Base-by-base conservation (phyloP, 2,113 vertebrate genomes). In the Aix galericulata region DNA sequence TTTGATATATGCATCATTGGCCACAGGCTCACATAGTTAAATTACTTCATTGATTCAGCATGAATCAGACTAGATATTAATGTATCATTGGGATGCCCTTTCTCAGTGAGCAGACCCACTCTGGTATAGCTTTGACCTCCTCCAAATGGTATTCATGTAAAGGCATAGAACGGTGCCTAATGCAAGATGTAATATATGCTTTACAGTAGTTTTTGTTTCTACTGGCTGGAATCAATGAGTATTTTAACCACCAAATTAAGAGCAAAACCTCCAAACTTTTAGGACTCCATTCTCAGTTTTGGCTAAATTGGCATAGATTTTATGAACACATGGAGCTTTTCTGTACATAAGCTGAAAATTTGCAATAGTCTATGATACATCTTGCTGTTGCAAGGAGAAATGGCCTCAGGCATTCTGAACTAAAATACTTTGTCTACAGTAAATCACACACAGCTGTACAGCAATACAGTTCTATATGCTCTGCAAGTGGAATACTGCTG, bases 11-110 rank as follows among this genome's bases (percentile, higher is more conserved):
- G 59, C 66, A 89, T 97, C 86, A 86, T 78, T 95, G 42, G 66
- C 76, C 9, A 15, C 62, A 52, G 63, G 72, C 50, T 97, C 44
- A 96, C 77, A 93, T 86, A 97, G 84, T 94, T 91, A 95, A 94
- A 95, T 95, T 95, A 93, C 89, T 96, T 96, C 73, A 96, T 67
- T 88, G 94, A 90, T 95, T 95, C 82, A 79, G 29, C 20, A 80
- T 91, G 96, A 97, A 95, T 93, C 60, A 91, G 77, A 93, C 84
- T 74, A 82, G 76, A 88, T 94, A 91, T 94, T 96, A 94, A 95
- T 94, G 58, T 89, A 82, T 94, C 63, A 90, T 31, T 76, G n/a
- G 22, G 63, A 88, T 86, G n/a, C 22, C 55, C 62, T 91, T 94
- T 92, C 75, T 85, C 87, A 87, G 84, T 58, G 94, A 95, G 84